Evolutionary conservation across 2,113 vertebrate genomes (phyloP).

Genomic region (Gadus macrocephalus): DNA sequence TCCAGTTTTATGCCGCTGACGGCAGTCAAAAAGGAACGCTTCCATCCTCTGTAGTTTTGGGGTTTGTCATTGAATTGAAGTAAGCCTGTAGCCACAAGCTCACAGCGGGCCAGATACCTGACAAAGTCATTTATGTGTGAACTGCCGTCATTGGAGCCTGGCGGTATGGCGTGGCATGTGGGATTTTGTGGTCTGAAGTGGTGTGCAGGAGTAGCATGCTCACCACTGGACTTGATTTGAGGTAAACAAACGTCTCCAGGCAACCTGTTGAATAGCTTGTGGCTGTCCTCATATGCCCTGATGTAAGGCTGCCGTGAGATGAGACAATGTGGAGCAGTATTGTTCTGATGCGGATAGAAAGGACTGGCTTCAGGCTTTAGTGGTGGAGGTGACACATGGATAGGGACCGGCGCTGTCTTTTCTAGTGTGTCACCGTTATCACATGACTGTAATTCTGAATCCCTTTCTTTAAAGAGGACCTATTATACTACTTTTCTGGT

Average conservation of each 20-base stretch:
- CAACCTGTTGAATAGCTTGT: no score
- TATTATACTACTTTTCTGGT: no score
- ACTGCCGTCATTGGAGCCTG: neutral
- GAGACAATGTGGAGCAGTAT: neutral
- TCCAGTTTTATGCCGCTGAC: conserved; percentile 9
- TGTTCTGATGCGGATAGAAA: neutral
- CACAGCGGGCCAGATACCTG: neutral
- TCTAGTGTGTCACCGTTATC: no score
- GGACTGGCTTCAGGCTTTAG: neutral
- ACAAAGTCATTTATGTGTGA: conserved; percentile 5
- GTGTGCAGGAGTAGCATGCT: no score
- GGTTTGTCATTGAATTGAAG: conserved; percentile 15
- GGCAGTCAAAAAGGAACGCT: conserved; percentile 14
- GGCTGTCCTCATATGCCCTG: neutral
- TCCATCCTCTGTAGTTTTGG: neutral
- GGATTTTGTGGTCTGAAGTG: no score
- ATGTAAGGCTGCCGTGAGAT: neutral
- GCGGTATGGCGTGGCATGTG: neutral
- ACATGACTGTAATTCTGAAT: no score
- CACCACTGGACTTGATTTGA: no score
- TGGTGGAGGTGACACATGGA: neutral
- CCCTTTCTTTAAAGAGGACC: no score
- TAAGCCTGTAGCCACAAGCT: conserved; percentile 15
- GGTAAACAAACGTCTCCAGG: no score
- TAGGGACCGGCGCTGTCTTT: neutral